Evolutionary conservation across 1,140 invertebrate genomes (phyloP).

Genomic region (Babylonia areolata): DNA sequence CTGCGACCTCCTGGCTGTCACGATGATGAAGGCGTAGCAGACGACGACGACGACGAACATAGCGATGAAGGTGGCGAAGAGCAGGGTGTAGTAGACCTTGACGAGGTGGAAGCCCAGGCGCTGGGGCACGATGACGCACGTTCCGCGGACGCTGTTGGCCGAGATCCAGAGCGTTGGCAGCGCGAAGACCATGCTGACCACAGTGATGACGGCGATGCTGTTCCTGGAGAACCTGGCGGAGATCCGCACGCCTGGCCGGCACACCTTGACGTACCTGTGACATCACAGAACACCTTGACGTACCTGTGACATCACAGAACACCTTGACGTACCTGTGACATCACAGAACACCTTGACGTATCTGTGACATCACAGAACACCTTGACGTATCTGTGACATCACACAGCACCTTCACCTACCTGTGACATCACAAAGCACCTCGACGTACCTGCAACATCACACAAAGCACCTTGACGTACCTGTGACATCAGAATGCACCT

Average conservation of each 20-base stretch:
- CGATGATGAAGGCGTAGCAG: neutral
- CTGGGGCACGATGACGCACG: neutral
- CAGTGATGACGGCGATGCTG: neutral
- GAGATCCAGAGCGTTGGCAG: neutral
- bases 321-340: too few species aligned
- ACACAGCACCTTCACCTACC: too few species aligned
- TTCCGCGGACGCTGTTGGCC: neutral
- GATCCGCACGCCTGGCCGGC: neutral
- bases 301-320: too few species aligned
- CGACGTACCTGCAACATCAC: too few species aligned
- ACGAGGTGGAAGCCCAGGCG: neutral
- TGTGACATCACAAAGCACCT: too few species aligned
- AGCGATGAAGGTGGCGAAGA: neutral
- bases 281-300: too few species aligned
- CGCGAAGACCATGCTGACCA: neutral
- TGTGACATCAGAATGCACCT: too few species aligned
- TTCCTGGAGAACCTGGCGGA: neutral
- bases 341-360: too few species aligned
- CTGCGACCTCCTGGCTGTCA: neutral
- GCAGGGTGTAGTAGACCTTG: neutral
- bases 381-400: too few species aligned
- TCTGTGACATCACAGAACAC: too few species aligned
- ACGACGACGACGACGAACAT: too few species aligned
- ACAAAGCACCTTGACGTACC: too few species aligned
- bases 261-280: constrained; percentile 19